Conservation (phyloP, 1,140 invertebrate genomes). For the Aporrectodea caliginosa region DNA sequence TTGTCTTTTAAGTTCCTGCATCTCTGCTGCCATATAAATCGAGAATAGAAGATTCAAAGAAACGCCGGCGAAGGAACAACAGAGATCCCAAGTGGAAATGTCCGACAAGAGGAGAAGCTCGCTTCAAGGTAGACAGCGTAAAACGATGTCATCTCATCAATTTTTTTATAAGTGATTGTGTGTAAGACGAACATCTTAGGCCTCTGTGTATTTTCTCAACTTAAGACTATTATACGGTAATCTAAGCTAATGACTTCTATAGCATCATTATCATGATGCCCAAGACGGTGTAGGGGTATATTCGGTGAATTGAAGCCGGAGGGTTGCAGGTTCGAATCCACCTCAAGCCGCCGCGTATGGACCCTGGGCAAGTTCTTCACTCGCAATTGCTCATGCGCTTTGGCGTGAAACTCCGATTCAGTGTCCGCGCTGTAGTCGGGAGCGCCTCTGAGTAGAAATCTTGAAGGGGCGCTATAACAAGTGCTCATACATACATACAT, state of each 20-base stretch:
- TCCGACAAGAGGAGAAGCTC: not conserved
- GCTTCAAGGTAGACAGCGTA: not conserved
- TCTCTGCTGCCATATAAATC: not conserved
- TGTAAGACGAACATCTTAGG: not conserved
- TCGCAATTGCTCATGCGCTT: too few relatives aligned
- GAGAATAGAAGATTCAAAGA: not conserved
- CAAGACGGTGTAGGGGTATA: too few relatives aligned
- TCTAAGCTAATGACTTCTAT: not conserved
- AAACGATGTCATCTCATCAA: not conserved
- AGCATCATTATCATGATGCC: not conserved
- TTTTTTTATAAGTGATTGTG: not conserved
- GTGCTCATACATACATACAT: too few relatives aligned
- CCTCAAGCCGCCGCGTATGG: too few relatives aligned
- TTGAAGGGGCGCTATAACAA: too few relatives aligned
- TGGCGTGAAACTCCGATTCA: too few relatives aligned
- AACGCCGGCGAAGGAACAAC: not conserved
- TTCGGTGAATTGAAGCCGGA: too few relatives aligned
- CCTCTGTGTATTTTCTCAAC: not conserved
- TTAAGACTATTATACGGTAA: not conserved
- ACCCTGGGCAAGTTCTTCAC: too few relatives aligned
- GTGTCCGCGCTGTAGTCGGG: too few relatives aligned
- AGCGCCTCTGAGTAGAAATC: too few relatives aligned
- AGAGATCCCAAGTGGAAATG: not conserved
- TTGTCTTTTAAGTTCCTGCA: not conserved
- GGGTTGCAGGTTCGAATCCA: too few relatives aligned